Conservation (phyloP, 2,888 invertebrate genomes). For the Galeruca laticollis region DNA sequence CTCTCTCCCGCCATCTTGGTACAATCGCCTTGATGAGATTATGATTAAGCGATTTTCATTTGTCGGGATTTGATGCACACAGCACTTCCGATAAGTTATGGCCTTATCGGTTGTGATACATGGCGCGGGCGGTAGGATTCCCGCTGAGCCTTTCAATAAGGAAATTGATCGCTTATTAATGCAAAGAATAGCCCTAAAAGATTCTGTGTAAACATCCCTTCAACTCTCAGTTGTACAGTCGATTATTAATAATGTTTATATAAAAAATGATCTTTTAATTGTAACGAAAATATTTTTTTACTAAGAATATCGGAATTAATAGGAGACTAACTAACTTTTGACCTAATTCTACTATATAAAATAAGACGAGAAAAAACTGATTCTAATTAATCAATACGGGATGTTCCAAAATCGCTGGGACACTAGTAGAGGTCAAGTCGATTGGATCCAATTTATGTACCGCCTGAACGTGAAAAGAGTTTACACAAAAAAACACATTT, state of each 20-base stretch:
- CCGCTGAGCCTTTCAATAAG: conserved; percentile 10
- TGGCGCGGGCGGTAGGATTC: conserved; percentile 17
- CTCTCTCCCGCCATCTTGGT: conserved; percentile 19
- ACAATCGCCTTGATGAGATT: conserved; percentile 26
- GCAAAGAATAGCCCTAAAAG: conserved; percentile 1
- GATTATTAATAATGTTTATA: conserved; percentile 7
- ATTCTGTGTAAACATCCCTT: not conserved
- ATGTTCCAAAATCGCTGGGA: no score
- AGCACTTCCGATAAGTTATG: conserved; percentile 25
- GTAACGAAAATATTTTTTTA: not conserved
- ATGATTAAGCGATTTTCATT: conserved; percentile 29
- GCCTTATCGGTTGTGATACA: conserved; percentile 26
- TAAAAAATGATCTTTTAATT: not conserved
- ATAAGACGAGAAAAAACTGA: no score
- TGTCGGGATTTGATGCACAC: conserved; percentile 23
- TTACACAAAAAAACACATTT: no score
- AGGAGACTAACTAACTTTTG: not conserved
- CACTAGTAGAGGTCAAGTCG: no score
- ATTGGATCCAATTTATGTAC: no score
- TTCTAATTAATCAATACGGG: no score
- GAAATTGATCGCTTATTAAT: conserved; percentile 21
- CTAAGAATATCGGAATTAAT: not conserved
- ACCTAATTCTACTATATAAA: no score
- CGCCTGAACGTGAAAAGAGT: no score
- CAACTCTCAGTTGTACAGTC: not conserved